Conservation (phyloP, 2,113 vertebrate species). For the Dunckerocampus dactyliophorus region DNA sequence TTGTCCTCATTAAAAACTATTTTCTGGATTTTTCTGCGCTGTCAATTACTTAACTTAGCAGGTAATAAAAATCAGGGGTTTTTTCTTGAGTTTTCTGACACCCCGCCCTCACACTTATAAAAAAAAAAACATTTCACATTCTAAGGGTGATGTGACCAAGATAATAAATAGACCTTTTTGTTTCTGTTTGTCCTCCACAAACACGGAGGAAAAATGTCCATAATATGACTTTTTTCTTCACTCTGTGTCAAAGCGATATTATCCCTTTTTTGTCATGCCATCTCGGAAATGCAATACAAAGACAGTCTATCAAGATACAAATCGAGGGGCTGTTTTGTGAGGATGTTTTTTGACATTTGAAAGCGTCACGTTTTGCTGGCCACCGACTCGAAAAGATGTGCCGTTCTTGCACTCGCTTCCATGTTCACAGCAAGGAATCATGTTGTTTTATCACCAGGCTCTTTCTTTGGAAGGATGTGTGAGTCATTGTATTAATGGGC, state of each 20-base stretch:
- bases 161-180: too few species aligned
- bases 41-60: too few species aligned
- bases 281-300: neutral
- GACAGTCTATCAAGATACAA: too few species aligned
- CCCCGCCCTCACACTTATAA: too few species aligned
- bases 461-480: constrained; percentile 1
- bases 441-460: constrained; percentile 17
- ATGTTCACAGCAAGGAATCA: constrained; percentile 39
- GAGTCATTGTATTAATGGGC: too few species aligned
- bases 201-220: neutral
- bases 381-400: constrained; percentile 11
- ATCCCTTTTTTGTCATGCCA: neutral
- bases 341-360: constrained; percentile 9
- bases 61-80: too few species aligned
- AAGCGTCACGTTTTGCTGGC: neutral
- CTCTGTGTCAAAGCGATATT: neutral
- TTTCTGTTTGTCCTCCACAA: neutral
- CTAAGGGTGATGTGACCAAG: too few species aligned
- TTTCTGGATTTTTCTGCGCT: too few species aligned
- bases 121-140: too few species aligned
- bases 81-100: too few species aligned
- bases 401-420: constrained; percentile 26
- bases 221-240: neutral
- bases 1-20: too few species aligned
- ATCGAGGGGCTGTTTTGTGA: neutral